Percentiles rank a stretch among this genome's conserved stretches.
Evolutionary conservation across 2,888 invertebrate genomes (phyloP).

Genomic region (Dynastes grantii): DNA sequence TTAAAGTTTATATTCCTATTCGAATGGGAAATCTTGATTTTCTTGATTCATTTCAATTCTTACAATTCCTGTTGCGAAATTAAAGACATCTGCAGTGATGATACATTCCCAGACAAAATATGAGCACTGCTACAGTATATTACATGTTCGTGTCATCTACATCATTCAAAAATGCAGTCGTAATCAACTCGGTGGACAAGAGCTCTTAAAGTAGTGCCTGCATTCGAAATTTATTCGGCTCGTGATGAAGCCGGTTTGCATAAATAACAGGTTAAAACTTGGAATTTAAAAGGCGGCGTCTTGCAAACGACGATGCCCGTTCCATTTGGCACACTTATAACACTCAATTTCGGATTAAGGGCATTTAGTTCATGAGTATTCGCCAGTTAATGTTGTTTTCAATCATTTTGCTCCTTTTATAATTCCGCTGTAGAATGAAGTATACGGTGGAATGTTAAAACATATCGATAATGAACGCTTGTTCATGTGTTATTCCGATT

Average conservation of each 20-base stretch:
- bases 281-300: constrained; percentile 2
- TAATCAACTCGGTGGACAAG: constrained; percentile 14
- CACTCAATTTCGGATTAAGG: constrained; percentile 29
- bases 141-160: not conserved
- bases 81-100: not conserved
- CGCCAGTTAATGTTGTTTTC: constrained; percentile 4
- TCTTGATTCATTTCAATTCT: too few relatives aligned
- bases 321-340: constrained; percentile 34
- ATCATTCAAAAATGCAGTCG: constrained; percentile 18
- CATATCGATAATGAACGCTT: not conserved
- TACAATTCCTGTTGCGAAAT: too few relatives aligned
- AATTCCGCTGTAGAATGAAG: not conserved
- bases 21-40: too few relatives aligned
- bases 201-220: not conserved
- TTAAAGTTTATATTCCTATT: too few relatives aligned
- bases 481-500: not conserved
- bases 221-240: constrained; percentile 18
- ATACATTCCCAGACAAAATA: not conserved
- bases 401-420: not conserved
- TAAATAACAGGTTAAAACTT: constrained; percentile 20
- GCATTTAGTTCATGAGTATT: constrained; percentile 18
- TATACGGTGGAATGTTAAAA: not conserved
- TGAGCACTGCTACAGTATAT: not conserved
- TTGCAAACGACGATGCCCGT: not conserved
- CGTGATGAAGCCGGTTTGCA: constrained; percentile 15